A percentile compares a stretch with the other conserved stretches of the same genome.
These are phyloP conservation scores for Diaperis boleti DNA, from an alignment of 2,888 invertebrate species.

Conservation along the genomic window DNA sequence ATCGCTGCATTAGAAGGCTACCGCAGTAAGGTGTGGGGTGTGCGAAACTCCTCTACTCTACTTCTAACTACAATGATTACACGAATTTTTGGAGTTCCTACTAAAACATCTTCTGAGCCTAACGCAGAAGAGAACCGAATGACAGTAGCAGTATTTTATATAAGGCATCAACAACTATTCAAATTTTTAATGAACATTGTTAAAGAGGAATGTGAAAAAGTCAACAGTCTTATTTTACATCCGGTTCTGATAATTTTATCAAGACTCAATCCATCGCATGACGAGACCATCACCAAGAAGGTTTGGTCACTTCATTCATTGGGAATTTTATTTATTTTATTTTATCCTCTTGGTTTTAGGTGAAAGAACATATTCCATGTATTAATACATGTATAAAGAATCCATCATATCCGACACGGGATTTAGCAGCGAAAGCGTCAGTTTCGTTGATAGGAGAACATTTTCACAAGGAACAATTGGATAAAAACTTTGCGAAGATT, in stretches of 20 bases:
- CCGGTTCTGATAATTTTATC: constrained; percentile 83
- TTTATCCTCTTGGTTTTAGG: constrained; percentile 63
- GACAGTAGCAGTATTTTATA: constrained; percentile 85
- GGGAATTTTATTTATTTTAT: not conserved
- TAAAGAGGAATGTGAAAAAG: constrained; percentile 61
- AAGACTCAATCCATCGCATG: constrained; percentile 80
- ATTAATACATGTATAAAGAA: constrained; percentile 75
- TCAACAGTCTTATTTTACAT: constrained; percentile 74
- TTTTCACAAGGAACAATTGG: constrained; percentile 56
- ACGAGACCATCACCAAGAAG: constrained; percentile 76
- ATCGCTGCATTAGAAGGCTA: constrained; percentile 81
- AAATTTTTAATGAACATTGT: constrained; percentile 67
- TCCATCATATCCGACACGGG: constrained; percentile 76
- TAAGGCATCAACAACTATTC: constrained; percentile 75
- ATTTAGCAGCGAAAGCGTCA: constrained; percentile 79
- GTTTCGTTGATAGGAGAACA: constrained; percentile 70
- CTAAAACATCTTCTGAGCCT: constrained; percentile 71
- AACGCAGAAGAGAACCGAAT: constrained; percentile 76
- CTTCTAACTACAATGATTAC: constrained; percentile 86
- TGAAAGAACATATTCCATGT: constrained; percentile 75
- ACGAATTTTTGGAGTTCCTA: constrained; percentile 88
- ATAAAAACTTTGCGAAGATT: constrained; percentile 53
- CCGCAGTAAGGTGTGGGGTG: constrained; percentile 81
- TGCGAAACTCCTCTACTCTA: constrained; percentile 88
- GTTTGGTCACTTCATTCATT: too few species aligned